Conservation (phyloP, 2,113 vertebrate species). For the Glaucidium brasilianum region DNA sequence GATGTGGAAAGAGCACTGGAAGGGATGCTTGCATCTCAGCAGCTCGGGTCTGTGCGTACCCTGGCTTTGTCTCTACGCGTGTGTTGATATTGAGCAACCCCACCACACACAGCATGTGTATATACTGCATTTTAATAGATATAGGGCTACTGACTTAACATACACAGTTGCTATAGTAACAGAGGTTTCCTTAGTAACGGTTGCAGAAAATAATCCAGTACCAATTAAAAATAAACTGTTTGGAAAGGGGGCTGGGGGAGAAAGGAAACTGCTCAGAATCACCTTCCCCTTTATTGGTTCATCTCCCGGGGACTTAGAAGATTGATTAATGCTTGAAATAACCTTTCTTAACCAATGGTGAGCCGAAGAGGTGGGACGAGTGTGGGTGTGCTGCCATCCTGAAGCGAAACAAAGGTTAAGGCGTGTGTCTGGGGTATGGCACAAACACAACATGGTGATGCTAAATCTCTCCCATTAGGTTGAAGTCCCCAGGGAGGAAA, state of each 20-base stretch:
- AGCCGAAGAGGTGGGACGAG: not conserved
- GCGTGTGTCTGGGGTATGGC: not conserved
- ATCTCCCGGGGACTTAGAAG: slow-evolving; percentile 32
- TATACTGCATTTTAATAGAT: slow-evolving; percentile 66
- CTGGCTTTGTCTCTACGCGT: not conserved
- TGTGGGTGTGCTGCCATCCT: not conserved
- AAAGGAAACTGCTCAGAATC: slow-evolving; percentile 43
- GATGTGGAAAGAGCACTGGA: not conserved
- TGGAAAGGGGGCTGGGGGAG: slow-evolving; percentile 49
- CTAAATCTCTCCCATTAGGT: not conserved
- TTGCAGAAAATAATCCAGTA: slow-evolving; percentile 70
- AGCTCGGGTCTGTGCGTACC: not conserved
- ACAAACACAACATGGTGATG: not conserved
- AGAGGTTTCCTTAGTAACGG: slow-evolving; percentile 71
- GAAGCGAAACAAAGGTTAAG: slow-evolving; percentile 14
- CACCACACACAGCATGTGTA: not conserved
- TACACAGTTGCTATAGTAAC: slow-evolving; percentile 70
- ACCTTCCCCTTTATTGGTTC: slow-evolving; percentile 48
- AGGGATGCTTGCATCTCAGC: not conserved
- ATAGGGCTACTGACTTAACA: slow-evolving; percentile 60
- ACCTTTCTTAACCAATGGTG: not conserved
- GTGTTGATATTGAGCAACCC: slow-evolving; percentile 7
- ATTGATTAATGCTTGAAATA: slow-evolving; percentile 38
- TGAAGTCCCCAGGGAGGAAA: not conserved
- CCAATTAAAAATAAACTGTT: slow-evolving; percentile 74